Base-by-base conservation (phyloP, 2,888 invertebrate genomes). In the Callimorpha dominula region DNA sequence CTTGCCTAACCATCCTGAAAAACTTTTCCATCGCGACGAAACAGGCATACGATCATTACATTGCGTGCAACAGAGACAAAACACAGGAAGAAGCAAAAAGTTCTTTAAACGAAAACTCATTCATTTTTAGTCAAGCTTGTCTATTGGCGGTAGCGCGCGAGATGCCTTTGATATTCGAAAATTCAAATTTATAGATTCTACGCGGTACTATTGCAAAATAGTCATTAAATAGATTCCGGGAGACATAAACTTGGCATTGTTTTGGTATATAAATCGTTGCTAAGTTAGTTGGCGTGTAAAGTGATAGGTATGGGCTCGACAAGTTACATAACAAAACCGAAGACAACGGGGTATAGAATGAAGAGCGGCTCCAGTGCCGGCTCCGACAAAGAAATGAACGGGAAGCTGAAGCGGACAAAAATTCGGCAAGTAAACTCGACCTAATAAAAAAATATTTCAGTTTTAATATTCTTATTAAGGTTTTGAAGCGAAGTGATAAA, bases 261-360 rank as follows among this genome's bases (percentile, higher is more conserved):
- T 78, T 73, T 83, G 80, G 78, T 81, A 81, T 81, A 81, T 75
- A 82, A 79, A 83, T 86, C 57, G 76, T 75, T 75, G 66, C 65
- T 67, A 52, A 68, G 63, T 77, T 75, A 72, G 78, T 79, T 84
- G 75, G 78, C 80, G 82, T 83, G 82, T 77, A 66, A 80, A 78
- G 83, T 82, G 82, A 95, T 94, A 95, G 95, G 95, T 71, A 96
- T 96, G 96, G 96, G 96, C 65, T 95, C 96, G 65, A 95, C 95
- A 67, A 96, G 89, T 92, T 95, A 93, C 85, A 84, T 93, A 82
- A 89, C 90, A 50, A 96, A 95, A 81, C 89, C 94, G 8, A 94
- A 94, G 81, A 85, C 91, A 40, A 87, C 88, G 14, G 91, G 91
- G 70, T 94, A 92, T 74, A 89, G 92, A 82, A 89, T 88, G 46